Evolutionary conservation across 2,797 vertebrate species (phyloP), one percentile per base, ranked within the genome.

Genomic region (Tarsius wallacei): DNA sequence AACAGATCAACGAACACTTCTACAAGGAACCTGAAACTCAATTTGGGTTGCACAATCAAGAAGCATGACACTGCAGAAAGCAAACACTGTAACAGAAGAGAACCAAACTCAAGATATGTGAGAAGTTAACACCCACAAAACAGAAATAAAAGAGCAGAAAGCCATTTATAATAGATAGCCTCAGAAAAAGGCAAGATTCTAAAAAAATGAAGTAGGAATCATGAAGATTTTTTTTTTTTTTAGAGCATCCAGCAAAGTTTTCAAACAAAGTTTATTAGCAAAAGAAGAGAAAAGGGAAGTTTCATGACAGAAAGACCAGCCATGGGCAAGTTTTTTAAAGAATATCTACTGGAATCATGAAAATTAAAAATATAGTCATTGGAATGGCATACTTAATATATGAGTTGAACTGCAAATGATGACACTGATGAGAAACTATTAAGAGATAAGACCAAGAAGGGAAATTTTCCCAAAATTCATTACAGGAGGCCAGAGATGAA

Each of bases 1-100:
- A 85, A 71, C 14, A 71, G 61, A 84, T 33, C 73, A 84, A 83
- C 28, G 78, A 95, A 42, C 78, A 89, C 33, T 70, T 80, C 73
- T 16, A 71, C 28, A 64, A 49, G 28, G 61, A 94, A 33, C 12
- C 26, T 70, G 55, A 51, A n/a, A 47, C 28, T 55, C 17, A 76
- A 21, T 82, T 61, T 53, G 84, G n/a, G n/a, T 31, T 64, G 9
- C 33, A 47, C 22, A 57, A 78, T 28, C 33, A 7, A 88, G 71
- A 71, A 55, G 28, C 28, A 55, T n/a, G 47, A 89, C 33, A 47
- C 13, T 42, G 80, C 49, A 63, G 55, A 64, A 93, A 93, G 17
- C 24, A 36, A 89, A 36, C 22, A 31, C 64, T 22, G 4, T 10
- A 28, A 28, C 28, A 84, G 51, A 68, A 63, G 64, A 47, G 47